Conservation (phyloP, 2,888 invertebrate genomes). For the Sphinx pinastri region DNA sequence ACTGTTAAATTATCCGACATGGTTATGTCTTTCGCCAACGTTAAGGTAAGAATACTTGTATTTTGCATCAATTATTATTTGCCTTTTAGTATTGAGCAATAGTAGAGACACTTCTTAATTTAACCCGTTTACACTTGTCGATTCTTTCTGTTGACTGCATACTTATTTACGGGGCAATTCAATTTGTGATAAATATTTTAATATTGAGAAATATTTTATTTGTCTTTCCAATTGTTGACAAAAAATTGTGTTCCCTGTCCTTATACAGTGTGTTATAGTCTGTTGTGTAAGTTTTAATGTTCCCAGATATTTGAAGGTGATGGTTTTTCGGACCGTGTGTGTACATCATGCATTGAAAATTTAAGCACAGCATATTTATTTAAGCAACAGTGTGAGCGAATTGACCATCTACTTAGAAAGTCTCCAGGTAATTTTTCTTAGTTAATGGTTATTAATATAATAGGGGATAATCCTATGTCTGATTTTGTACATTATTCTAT, state of each 20-base stretch:
- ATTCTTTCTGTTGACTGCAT: no score
- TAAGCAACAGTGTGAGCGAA: constrained; percentile 76
- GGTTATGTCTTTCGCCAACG: constrained; percentile 77
- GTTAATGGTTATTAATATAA: background rate
- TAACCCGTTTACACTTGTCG: no score
- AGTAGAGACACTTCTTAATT: no score
- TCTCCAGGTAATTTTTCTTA: constrained; percentile 57
- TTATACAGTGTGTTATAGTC: background rate
- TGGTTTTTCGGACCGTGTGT: constrained; percentile 75
- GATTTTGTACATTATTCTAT: no score
- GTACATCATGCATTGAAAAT: constrained; percentile 75
- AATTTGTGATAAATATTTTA: no score
- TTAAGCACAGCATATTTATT: constrained; percentile 77
- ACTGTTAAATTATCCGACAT: constrained; percentile 75
- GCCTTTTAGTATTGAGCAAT: background rate
- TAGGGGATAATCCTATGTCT: no score
- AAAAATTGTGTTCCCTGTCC: background rate
- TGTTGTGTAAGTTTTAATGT: background rate
- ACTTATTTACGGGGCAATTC: no score
- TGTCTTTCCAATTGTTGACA: no score
- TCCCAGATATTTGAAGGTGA: constrained; percentile 75
- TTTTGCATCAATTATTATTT: background rate
- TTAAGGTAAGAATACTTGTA: constrained; percentile 58
- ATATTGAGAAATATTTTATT: no score
- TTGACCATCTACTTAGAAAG: constrained; percentile 63